Evolutionary conservation across 2,113 vertebrate species (phyloP).

Genomic region (Telmatochromis bifrenatus): DNA sequence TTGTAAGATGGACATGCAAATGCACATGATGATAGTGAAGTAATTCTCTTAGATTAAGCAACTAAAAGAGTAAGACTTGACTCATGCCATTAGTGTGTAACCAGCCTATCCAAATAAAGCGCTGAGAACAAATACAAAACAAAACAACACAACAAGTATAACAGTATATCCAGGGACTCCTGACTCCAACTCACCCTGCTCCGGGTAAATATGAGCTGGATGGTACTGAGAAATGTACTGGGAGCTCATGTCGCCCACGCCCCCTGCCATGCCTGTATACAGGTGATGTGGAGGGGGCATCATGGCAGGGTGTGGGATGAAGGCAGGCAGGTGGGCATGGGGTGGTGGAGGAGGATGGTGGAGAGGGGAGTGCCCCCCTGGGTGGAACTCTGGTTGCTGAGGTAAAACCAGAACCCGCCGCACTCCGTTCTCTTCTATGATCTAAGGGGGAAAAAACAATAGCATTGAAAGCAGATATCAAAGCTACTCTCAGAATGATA

Average conservation of each 20-base stretch:
- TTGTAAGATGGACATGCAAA: background rate
- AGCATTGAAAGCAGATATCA: background rate
- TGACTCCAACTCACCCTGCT: slow-evolving; percentile 79
- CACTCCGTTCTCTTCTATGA: slow-evolving; percentile 97
- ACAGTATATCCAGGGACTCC: background rate
- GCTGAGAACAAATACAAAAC: background rate
- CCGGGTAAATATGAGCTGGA: slow-evolving; percentile 87
- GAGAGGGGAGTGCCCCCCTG: slow-evolving; percentile 86
- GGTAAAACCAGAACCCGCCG: slow-evolving; percentile 96
- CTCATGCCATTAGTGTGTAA: background rate
- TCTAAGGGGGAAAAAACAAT: slow-evolving; percentile 57
- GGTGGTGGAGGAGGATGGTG: slow-evolving; percentile 87
- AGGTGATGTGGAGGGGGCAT: slow-evolving; percentile 87
- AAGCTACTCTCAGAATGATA: background rate
- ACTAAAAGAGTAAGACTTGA: background rate
- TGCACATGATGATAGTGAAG: background rate
- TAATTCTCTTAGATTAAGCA: background rate
- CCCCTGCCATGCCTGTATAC: slow-evolving; percentile 82
- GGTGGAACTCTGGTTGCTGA: slow-evolving; percentile 96
- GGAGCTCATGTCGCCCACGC: slow-evolving; percentile 83
- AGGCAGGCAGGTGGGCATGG: slow-evolving; percentile 87
- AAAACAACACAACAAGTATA: background rate
- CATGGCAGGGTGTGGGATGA: slow-evolving; percentile 91
- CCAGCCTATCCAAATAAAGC: background rate
- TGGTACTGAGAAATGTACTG: slow-evolving; percentile 95